Evolutionary conservation across 2,797 vertebrate species (phyloP).

Genomic region (Coregonus suidteri): DNA sequence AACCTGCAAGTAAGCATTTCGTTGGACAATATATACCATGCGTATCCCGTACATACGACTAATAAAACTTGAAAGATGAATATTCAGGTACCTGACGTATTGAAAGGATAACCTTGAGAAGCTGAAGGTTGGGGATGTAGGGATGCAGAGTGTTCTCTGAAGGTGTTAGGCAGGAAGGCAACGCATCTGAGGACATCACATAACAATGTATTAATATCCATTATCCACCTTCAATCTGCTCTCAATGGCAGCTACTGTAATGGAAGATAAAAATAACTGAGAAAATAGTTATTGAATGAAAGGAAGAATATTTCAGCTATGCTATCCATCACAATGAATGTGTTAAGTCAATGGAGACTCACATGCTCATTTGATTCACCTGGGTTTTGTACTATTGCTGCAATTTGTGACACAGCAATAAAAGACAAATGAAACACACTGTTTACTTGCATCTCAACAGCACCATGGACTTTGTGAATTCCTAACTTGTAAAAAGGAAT

Average conservation of each 20-base stretch:
- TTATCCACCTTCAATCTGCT: constrained; percentile 5
- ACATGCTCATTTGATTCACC: not conserved
- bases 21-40: no score
- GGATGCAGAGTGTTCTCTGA: not conserved
- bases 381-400: not conserved
- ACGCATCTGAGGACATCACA: constrained; percentile 50
- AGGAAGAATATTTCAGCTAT: not conserved
- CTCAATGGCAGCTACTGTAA: constrained; percentile 27
- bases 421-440: constrained; percentile 1
- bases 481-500: not conserved
- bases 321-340: not conserved
- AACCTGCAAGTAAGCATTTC: no score
- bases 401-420: not conserved
- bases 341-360: not conserved
- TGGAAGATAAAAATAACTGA: constrained; percentile 4
- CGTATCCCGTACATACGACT: no score
- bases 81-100: constrained; percentile 59
- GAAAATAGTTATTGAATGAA: constrained; percentile 5
- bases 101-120: constrained; percentile 25
- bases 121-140: constrained; percentile 51
- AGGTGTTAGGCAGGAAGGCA: constrained; percentile 23
- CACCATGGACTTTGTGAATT: not conserved
- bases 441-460: not conserved
- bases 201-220: constrained; percentile 11
- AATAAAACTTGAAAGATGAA: constrained; percentile 49